Percentiles rank a stretch among this genome's conserved stretches.
Conservation (phyloP, 2,797 vertebrate genomes). For the Spondyliosoma cantharus region DNA sequence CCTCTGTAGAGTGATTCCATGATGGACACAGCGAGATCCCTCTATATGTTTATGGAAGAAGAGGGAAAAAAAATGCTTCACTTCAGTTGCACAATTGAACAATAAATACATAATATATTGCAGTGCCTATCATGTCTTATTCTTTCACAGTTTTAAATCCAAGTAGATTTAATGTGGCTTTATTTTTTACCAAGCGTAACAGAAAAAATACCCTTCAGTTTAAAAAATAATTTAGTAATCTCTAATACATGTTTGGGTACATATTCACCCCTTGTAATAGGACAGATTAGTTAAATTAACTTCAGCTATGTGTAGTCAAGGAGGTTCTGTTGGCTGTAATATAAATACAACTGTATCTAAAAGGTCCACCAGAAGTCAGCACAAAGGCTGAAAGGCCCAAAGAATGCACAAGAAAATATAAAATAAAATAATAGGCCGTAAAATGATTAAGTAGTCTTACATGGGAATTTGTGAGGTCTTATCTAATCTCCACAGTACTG, state of each 20-base stretch:
- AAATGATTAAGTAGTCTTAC: no score
- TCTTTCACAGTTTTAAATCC: neutral
- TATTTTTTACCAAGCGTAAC: neutral
- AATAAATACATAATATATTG: neutral
- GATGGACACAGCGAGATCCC: conserved; percentile 10
- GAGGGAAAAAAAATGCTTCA: conserved; percentile 21
- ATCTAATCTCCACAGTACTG: no score
- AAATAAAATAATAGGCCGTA: no score
- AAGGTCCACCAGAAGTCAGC: neutral
- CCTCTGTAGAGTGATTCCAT: conserved; percentile 20
- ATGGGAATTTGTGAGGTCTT: no score
- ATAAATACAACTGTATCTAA: neutral
- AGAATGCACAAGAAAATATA: neutral
- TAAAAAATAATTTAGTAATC: neutral
- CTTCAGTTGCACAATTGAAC: neutral
- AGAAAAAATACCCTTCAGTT: neutral
- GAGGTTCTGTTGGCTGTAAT: neutral
- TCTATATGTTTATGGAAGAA: neutral
- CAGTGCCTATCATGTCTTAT: neutral
- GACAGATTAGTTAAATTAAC: neutral
- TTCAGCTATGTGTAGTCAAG: neutral
- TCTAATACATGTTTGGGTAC: neutral
- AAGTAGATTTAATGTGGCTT: neutral
- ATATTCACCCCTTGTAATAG: neutral
- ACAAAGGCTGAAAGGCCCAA: neutral